Percentiles rank a stretch among this genome's conserved stretches.
phyloP scores from a whole-genome alignment of 2,113 vertebrate species.

The Albula glossodonta region DNA sequence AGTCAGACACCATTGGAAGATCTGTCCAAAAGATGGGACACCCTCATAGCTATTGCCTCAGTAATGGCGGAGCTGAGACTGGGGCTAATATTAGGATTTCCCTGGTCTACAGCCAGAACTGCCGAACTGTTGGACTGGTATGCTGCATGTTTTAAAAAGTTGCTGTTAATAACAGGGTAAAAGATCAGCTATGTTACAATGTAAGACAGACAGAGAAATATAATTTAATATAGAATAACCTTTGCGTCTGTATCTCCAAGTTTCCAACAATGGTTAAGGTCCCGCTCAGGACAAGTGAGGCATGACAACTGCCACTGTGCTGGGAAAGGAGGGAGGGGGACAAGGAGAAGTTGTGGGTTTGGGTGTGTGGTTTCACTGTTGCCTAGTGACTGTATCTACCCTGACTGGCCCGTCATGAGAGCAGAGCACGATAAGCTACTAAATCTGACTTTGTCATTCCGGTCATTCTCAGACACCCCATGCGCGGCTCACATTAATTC shows the following conservation, averaged over 20 bases:
- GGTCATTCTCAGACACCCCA: conserved; percentile 20
- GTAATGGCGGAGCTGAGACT: background rate
- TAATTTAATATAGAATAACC: background rate
- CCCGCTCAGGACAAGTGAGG: background rate
- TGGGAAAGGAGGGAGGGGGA: background rate
- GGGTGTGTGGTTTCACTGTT: conserved; percentile 20
- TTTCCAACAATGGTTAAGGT: background rate
- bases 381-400: conserved; percentile 10
- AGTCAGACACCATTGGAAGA: too few species aligned
- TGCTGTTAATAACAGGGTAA: background rate
- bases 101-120: background rate
- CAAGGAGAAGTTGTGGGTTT: background rate
- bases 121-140: background rate
- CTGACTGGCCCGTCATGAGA: background rate
- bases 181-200: background rate
- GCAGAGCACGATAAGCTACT: conserved; percentile 7
- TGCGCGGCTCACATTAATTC: conserved; percentile 1
- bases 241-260: background rate
- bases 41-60: too few species aligned
- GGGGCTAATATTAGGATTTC: background rate
- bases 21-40: too few species aligned
- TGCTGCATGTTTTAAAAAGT: background rate
- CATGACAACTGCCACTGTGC: background rate
- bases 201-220: background rate
- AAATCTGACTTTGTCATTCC: conserved; percentile 16